Percentiles rank a stretch among this genome's conserved stretches.
These are phyloP conservation scores for Thalassoma bifasciatum DNA, from an alignment of 2,113 vertebrate species.

Conservation along the genomic window DNA sequence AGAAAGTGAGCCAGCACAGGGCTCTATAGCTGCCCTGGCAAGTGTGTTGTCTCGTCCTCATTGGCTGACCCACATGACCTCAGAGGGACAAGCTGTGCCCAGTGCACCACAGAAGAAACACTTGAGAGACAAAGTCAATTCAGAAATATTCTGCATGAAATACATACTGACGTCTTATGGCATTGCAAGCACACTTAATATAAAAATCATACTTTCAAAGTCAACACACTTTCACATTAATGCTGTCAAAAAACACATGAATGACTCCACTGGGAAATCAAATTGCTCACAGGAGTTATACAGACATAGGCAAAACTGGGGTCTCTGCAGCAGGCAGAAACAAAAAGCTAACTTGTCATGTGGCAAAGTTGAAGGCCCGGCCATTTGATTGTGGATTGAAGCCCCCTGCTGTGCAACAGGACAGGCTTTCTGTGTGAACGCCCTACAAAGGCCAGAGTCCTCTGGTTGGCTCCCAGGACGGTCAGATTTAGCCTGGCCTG, in stretches of 20 bases:
- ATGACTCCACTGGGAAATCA: constrained; percentile 7
- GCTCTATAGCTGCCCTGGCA: constrained; percentile 41
- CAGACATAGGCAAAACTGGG: constrained; percentile 60
- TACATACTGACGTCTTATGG: background rate
- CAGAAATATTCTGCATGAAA: constrained; percentile 41
- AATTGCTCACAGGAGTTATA: constrained; percentile 56
- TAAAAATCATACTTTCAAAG: constrained; percentile 29
- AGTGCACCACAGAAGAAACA: constrained; percentile 50
- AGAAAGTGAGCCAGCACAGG: constrained; percentile 31
- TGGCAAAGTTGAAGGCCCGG: constrained; percentile 68
- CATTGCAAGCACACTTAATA: constrained; percentile 40
- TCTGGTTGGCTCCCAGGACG: constrained; percentile 73
- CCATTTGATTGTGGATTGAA: constrained; percentile 71
- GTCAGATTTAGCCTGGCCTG: constrained; percentile 70
- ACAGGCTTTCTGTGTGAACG: constrained; percentile 71
- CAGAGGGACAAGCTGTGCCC: constrained; percentile 51
- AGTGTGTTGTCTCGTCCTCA: constrained; percentile 35
- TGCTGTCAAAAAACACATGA: constrained; percentile 36
- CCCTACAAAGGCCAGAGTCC: constrained; percentile 73
- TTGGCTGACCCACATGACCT: constrained; percentile 59
- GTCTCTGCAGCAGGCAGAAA: constrained; percentile 44
- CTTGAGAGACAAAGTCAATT: constrained; percentile 48
- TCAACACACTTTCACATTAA: constrained; percentile 29
- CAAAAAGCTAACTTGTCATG: constrained; percentile 73
- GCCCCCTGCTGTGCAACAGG: constrained; percentile 65